Conservation (phyloP, 1,140 invertebrate species). For the Oppia nitens region DNA sequence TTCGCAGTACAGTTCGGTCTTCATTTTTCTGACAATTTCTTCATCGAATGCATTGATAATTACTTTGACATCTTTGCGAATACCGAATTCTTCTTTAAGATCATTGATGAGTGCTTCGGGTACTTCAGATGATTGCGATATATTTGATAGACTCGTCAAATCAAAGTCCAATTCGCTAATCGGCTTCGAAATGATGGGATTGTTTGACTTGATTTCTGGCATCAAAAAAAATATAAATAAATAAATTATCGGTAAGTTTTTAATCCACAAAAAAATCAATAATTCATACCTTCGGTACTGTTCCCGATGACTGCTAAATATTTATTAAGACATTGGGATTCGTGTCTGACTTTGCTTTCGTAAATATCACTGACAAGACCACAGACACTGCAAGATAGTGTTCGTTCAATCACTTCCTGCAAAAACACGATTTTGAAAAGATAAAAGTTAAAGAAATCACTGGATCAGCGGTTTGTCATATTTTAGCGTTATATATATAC, state of each 20-base stretch:
- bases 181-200: neutral
- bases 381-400: conserved; percentile 3
- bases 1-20: neutral
- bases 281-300: neutral
- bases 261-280: neutral
- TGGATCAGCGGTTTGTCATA: neutral
- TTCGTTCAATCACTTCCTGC: conserved; percentile 1
- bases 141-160: neutral
- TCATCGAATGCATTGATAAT: neutral
- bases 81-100: neutral
- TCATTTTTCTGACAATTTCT: neutral
- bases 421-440: neutral
- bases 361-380: conserved; percentile 1
- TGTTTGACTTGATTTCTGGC: neutral
- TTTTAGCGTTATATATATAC: too few species aligned
- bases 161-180: neutral
- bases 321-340: neutral
- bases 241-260: neutral
- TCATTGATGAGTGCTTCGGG: neutral
- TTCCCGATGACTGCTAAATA: neutral
- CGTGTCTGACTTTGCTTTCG: conserved; percentile 1
- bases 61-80: neutral
- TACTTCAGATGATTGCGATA: neutral
- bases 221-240: neutral
- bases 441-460: neutral